Percentiles rank a stretch among this genome's conserved stretches.
Evolutionary conservation across 2,113 vertebrate species (phyloP).

Genomic region (Phalacrocorax brasilianus): DNA sequence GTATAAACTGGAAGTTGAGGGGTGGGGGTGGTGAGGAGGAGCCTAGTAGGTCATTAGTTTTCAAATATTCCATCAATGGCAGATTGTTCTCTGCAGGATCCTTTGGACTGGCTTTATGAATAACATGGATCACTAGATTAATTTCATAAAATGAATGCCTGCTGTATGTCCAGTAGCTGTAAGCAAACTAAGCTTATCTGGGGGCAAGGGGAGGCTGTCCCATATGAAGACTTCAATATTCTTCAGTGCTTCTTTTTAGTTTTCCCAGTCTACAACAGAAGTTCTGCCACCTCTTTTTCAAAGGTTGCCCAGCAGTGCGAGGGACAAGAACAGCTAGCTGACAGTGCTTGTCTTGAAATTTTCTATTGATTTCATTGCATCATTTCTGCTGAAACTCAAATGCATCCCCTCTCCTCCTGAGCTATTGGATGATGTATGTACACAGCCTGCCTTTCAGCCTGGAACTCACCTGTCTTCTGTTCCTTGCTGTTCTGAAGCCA

Average conservation of each 20-base stretch:
- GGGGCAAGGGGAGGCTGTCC: neutral
- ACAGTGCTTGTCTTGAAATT: neutral
- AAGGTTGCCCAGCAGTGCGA: neutral
- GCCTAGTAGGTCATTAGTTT: neutral
- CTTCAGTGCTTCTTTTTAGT: neutral
- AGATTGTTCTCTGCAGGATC: slow-evolving; percentile 25
- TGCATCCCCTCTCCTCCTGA: neutral
- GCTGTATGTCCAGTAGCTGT: neutral
- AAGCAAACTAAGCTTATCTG: neutral
- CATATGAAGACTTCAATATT: neutral
- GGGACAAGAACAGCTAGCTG: neutral
- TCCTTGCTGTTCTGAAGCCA: neutral
- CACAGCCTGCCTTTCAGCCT: neutral
- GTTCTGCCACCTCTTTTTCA: neutral
- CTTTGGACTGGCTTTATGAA: neutral
- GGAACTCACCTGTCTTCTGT: neutral
- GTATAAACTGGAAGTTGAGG: neutral
- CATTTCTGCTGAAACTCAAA: neutral
- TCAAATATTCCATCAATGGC: neutral
- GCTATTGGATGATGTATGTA: neutral
- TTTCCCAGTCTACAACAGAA: neutral
- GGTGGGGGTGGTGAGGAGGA: neutral
- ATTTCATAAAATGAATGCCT: neutral
- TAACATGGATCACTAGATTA: neutral
- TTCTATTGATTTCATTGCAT: neutral